Conservation (phyloP, 2,113 vertebrate genomes). For the Daboia siamensis region DNA sequence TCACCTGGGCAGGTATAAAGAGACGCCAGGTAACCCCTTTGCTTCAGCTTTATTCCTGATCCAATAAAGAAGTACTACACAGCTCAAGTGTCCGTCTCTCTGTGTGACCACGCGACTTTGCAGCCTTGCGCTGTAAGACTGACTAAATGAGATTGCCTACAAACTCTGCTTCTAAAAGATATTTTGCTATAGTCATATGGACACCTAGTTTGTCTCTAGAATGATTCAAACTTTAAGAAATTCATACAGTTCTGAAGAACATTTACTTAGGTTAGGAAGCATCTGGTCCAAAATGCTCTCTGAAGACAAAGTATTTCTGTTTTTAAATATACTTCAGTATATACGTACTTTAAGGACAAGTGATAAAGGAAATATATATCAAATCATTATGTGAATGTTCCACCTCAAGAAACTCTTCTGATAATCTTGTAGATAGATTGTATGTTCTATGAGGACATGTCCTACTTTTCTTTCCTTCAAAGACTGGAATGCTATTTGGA, state of each 20-base stretch:
- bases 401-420: not conserved
- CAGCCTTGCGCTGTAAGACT: too few relatives aligned
- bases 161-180: too few relatives aligned
- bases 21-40: too few relatives aligned
- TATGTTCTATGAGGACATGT: not conserved
- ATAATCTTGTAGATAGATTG: not conserved
- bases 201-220: not conserved
- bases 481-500: not conserved
- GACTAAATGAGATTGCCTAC: too few relatives aligned
- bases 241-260: not conserved
- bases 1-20: too few relatives aligned
- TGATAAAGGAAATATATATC: not conserved
- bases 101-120: too few relatives aligned
- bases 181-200: too few relatives aligned
- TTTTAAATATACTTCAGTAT: not conserved
- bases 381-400: not conserved
- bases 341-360: not conserved
- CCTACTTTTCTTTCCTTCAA: not conserved
- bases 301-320: not conserved
- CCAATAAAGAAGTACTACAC: too few relatives aligned
- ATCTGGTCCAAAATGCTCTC: not conserved
- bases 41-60: too few relatives aligned
- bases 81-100: too few relatives aligned
- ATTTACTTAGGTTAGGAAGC: not conserved
- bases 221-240: not conserved